phyloP scores from a whole-genome alignment of 2,113 vertebrate genomes.

The Baryphthengus martii region DNA sequence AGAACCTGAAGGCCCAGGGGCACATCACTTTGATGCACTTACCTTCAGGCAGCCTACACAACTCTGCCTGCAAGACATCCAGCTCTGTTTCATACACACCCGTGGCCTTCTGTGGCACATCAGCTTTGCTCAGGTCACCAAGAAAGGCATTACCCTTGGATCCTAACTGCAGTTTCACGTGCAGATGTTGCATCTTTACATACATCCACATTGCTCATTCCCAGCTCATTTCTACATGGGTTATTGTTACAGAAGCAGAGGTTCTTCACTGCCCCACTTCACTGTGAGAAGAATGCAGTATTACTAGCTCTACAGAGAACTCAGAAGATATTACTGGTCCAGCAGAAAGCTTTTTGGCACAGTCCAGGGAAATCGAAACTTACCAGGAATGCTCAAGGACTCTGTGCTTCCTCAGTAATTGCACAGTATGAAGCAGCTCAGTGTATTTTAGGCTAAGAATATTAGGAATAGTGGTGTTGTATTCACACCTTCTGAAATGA shows the following conservation, averaged over 20 bases:
- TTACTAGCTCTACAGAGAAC: neutral
- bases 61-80: neutral
- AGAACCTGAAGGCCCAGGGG: neutral
- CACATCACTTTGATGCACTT: neutral
- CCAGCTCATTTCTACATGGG: neutral
- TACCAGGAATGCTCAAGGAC: neutral
- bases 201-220: accelerated
- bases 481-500: neutral
- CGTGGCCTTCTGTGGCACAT: neutral
- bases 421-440: neutral
- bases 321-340: neutral
- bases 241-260: neutral
- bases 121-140: neutral
- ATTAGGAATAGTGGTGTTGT: neutral
- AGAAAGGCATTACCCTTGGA: neutral
- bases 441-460: neutral
- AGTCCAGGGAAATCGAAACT: neutral
- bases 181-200: neutral
- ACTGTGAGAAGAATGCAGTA: neutral
- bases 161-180: neutral
- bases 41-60: neutral
- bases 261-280: neutral
- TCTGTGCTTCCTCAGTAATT: neutral
- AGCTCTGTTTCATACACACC: neutral
- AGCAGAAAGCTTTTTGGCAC: neutral